These are phyloP conservation scores for Crocodylus rhombifer DNA, from an alignment of 2,797 vertebrate species.

Conservation along the genomic window DNA sequence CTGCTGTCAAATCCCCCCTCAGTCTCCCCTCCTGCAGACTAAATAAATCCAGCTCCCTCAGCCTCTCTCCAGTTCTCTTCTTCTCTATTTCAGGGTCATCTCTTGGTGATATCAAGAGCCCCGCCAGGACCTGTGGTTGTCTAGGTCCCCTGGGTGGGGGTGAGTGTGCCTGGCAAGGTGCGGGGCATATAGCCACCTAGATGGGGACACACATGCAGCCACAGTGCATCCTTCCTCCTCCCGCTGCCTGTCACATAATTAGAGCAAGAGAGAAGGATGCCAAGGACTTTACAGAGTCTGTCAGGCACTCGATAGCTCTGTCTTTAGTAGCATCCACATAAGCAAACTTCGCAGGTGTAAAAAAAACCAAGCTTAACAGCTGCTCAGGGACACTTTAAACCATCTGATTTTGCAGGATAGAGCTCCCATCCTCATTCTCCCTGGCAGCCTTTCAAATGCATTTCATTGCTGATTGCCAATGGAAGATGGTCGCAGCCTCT, in stretches of 20 bases:
- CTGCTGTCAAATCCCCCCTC: not conserved
- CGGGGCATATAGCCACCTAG: not conserved
- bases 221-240: not conserved
- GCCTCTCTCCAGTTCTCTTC: constrained; percentile 18
- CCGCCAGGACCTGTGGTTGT: fast-evolving
- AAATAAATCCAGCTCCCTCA: too few relatives aligned
- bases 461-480: constrained; percentile 42
- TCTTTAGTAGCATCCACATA: constrained; percentile 73
- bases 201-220: not conserved
- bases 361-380: constrained; percentile 71
- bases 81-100: constrained; percentile 42
- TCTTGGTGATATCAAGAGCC: not conserved
- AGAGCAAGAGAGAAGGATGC: not conserved
- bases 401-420: constrained; percentile 72
- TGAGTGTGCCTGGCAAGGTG: not conserved
- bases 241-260: constrained; percentile 31
- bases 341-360: constrained; percentile 76
- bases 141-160: not conserved
- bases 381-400: constrained; percentile 70
- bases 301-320: constrained; percentile 68
- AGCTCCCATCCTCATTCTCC: constrained; percentile 50
- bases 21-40: not conserved
- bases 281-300: constrained; percentile 63
- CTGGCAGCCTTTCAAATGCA: constrained; percentile 73
- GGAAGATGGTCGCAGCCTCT: constrained; percentile 57